phyloP scores from a whole-genome alignment of 2,113 vertebrate species.

The Murina feae region DNA sequence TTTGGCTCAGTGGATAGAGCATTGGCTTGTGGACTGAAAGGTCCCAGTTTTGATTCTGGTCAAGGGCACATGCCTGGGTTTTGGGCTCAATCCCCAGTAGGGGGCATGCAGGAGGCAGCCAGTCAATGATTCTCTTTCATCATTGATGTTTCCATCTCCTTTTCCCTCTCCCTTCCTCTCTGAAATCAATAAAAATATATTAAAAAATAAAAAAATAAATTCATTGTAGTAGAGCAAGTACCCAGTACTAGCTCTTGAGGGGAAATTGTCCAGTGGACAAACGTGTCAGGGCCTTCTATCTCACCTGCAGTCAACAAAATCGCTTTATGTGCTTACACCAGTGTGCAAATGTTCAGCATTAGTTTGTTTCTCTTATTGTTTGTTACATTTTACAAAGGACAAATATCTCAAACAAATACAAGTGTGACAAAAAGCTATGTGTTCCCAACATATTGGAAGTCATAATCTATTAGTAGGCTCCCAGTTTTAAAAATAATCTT shows the following conservation, averaged over 20 bases:
- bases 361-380: neutral
- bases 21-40: too few relatives aligned
- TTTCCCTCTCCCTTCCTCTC: too few relatives aligned
- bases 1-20: too few relatives aligned
- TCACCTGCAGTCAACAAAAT: neutral
- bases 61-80: too few relatives aligned
- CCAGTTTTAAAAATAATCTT: neutral
- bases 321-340: neutral
- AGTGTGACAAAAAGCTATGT: neutral
- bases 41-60: too few relatives aligned
- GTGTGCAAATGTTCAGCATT: neutral
- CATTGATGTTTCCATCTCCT: too few relatives aligned
- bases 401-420: neutral
- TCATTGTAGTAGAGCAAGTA: neutral
- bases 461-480: neutral
- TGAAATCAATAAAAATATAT: too few relatives aligned
- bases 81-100: too few relatives aligned
- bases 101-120: too few relatives aligned
- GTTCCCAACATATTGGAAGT: neutral
- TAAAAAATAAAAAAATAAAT: neutral
- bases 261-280: neutral
- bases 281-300: neutral
- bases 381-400: neutral
- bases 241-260: neutral
- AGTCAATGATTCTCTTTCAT: too few relatives aligned